Evolutionary conservation across 1,140 invertebrate genomes (phyloP).

Genomic region (Sycophaga agraensis): DNA sequence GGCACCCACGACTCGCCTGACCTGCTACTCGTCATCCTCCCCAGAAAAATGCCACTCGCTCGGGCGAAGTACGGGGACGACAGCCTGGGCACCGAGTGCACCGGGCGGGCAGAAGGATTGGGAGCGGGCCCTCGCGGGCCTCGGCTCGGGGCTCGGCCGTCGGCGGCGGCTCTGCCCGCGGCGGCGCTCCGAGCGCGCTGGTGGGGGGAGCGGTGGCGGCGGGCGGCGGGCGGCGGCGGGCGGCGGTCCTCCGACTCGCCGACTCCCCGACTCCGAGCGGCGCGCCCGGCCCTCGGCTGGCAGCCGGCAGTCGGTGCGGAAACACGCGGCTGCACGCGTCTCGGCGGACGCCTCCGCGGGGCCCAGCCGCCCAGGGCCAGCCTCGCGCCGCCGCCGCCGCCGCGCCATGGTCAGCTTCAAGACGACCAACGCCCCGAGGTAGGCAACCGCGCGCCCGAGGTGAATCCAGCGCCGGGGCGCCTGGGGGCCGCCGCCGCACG

Average conservation of each 20-base stretch:
- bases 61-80: background rate
- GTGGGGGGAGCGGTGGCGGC: background rate
- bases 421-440: constrained; percentile 41
- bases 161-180: background rate
- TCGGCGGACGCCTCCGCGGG: constrained; percentile 7
- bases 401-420: constrained; percentile 47
- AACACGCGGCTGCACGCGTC: constrained; percentile 37
- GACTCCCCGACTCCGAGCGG: too few species aligned
- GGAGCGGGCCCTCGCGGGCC: background rate
- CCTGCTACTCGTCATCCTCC: background rate
- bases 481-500: too few species aligned
- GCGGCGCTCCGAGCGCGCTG: background rate
- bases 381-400: too few species aligned
- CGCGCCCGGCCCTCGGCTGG: too few species aligned
- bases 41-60: too few species aligned
- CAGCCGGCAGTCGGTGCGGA: constrained; percentile 39
- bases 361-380: background rate
- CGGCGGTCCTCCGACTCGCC: too few species aligned
- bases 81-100: too few species aligned
- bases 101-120: background rate
- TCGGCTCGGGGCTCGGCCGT: background rate
- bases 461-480: too few species aligned
- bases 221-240: too few species aligned
- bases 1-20: background rate
- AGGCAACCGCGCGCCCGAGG: background rate